A percentile compares a stretch with the other conserved stretches of the same genome.
These are phyloP conservation scores for Mirounga angustirostris DNA, from an alignment of 2,113 vertebrate species.

Conservation along the genomic window DNA sequence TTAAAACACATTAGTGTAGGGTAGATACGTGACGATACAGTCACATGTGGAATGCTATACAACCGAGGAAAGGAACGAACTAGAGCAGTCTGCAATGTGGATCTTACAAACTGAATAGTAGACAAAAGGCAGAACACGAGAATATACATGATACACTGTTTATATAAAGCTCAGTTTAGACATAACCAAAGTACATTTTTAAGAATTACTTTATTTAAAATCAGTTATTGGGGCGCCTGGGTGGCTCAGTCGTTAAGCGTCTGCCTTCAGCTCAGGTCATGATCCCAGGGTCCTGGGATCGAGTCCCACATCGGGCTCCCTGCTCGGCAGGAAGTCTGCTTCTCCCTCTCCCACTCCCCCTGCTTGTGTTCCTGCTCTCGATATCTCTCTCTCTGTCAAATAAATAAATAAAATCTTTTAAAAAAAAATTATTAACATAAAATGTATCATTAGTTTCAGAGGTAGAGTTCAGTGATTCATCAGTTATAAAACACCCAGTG, in stretches of 20 bases:
- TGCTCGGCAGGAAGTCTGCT: too few species aligned
- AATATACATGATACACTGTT: rapidly evolving
- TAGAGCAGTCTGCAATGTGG: rapidly evolving
- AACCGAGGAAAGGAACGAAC: rapidly evolving
- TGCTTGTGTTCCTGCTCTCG: too few species aligned
- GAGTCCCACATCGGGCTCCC: too few species aligned
- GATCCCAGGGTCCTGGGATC: too few species aligned
- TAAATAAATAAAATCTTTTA: too few species aligned
- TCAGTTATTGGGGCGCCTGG: not conserved
- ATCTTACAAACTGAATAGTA: rapidly evolving
- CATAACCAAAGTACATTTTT: rapidly evolving
- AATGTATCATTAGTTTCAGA: too few species aligned
- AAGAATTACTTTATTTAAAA: not conserved
- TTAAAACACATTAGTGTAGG: rapidly evolving
- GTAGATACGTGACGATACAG: rapidly evolving
- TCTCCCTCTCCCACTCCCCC: too few species aligned
- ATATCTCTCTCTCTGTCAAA: too few species aligned
- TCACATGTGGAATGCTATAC: rapidly evolving
- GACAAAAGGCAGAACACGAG: not conserved
- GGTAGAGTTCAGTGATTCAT: not conserved
- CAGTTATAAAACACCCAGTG: not conserved
- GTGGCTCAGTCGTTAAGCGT: too few species aligned
- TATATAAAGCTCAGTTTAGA: rapidly evolving
- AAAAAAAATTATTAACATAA: not conserved
- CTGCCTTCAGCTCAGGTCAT: too few species aligned